Evolutionary conservation across 2,797 vertebrate genomes (phyloP), one percentile per base, ranked within the genome.

Genomic region (Myoxocephalus aenaeus): DNA sequence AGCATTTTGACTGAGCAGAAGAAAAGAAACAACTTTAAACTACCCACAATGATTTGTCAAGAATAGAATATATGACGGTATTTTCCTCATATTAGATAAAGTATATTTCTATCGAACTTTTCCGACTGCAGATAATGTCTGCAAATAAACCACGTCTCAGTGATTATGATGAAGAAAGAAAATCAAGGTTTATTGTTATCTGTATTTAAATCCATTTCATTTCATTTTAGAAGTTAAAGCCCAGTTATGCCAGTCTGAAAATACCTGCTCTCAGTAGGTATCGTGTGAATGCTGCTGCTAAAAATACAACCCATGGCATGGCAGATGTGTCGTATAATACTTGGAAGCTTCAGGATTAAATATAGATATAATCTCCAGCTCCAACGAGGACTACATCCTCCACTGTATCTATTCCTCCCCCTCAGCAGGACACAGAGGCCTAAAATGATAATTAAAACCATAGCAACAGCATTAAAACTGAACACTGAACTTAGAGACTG

Each of bases 321-420:
- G 78, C 82, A 92, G 90, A 92, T 92, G 89, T 90, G 87, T 87
- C 73, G 62, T 44, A 79, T 76, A 86, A 92, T 88, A 88, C 77
- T 78, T 71, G 64, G 88, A 83, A 89, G 89, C 83, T 89, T 84
- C 78, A 62, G 87, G 90, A 94, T 93, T 94, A 94, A 91, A 94
- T 92, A 92, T 90, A 93, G 88, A 92, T 78, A 77, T 91, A 93
- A 94, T 93, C 90, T 92, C 81, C 69, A 67, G 75, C 77, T 89
- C 78, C 68, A 82, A 67, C 83, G 69, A 79, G 66, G 69, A 70
- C 32, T 36, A 82, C 88, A 90, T 88, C 80, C 78, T 87, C 81
- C 77, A 58, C 68, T 82, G 75, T 51, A 22, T 82, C 90, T 81
- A 48, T 81, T 83, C 85, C 87, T 82, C 84, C 83, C 80, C 75